Evolutionary conservation across 2,888 invertebrate species (phyloP).

Genomic region (Agriotes lineatus): DNA sequence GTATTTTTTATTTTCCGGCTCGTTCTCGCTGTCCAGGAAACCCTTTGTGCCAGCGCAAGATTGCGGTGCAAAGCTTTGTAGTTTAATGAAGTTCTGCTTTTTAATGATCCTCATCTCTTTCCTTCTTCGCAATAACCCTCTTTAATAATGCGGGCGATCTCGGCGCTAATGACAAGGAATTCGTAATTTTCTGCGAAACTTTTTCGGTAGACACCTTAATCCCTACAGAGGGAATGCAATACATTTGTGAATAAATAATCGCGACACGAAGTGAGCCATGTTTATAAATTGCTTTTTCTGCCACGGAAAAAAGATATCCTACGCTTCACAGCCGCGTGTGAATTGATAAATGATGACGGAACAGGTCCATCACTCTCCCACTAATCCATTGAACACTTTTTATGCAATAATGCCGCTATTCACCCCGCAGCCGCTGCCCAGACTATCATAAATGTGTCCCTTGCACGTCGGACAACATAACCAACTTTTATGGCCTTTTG

Average conservation of each 20-base stretch:
- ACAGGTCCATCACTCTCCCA: conserved; percentile 8
- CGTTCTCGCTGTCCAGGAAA: not conserved
- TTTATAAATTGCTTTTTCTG: conserved; percentile 4
- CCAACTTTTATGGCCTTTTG: too few species aligned
- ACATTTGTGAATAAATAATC: conserved; percentile 14
- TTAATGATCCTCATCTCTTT: conserved; percentile 16
- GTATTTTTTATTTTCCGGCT: conserved; percentile 5
- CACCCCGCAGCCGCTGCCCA: too few species aligned
- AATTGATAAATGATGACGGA: conserved; percentile 21
- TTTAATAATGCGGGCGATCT: conserved; percentile 7
- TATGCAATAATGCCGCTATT: too few species aligned
- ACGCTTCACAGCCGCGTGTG: not conserved
- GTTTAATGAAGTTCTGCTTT: conserved; percentile 18
- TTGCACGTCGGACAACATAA: not conserved
- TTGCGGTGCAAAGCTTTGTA: conserved; percentile 9
- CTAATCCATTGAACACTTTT: conserved; percentile 11
- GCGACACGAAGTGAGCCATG: conserved; percentile 1
- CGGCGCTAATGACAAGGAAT: conserved; percentile 11
- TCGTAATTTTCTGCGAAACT: not conserved
- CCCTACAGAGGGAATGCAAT: conserved; percentile 6
- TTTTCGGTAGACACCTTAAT: conserved; percentile 21
- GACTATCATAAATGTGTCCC: not conserved
- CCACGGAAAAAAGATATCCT: not conserved
- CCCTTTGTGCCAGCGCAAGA: not conserved
- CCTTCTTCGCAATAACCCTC: conserved; percentile 12